Evolutionary conservation across 1,140 invertebrate species (phyloP), one percentile per base, ranked within the genome.

Genomic region (Drosophila santomea): DNA sequence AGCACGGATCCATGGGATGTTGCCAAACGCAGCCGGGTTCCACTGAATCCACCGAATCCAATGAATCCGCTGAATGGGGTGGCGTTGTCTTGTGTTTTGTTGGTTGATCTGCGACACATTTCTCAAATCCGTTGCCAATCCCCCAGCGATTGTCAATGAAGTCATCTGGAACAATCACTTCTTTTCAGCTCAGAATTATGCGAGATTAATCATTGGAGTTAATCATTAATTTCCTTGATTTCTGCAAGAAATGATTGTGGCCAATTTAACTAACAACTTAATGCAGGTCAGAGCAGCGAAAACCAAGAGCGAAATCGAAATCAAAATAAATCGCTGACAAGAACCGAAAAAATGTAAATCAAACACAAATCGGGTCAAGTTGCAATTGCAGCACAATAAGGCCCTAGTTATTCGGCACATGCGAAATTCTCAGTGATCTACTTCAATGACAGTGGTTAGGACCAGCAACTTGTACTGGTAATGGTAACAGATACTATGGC

Each of bases 391-490:
- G 61, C 59, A 58, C 57, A 83, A 84, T 75, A 66, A 57, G 54
- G 78, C 74, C 78, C 82, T 78, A 86, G 66, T 63, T 82, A 76
- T 86, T 82, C 80, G 78, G 83, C 83, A 88, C 83, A 88, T 89
- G 83, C 84, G 84, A 88, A 88, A 89, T 88, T 83, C 84, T 68
- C 76, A 83, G 79, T 89, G 80, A 68, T 76, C 83, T 76, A 82
- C 75, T 88, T 88, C 74, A 81, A 85, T 77, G 73, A 62, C 60
- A 78, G 66, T 38, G 45, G 47, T 55, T 41, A 48, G 64, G 17
- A 56, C n/a, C 36, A 23, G 54, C n/a, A 45, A 51, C 68, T 14
- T 41, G 25, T 64, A 67, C 63, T 64, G 20, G 7, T 14, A 17
- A 3, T 35, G 47, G 56, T 47, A 32, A n/a, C 11, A 66, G 43